Conservation (phyloP, 2,888 invertebrate genomes). For the Aplocera efformata region DNA sequence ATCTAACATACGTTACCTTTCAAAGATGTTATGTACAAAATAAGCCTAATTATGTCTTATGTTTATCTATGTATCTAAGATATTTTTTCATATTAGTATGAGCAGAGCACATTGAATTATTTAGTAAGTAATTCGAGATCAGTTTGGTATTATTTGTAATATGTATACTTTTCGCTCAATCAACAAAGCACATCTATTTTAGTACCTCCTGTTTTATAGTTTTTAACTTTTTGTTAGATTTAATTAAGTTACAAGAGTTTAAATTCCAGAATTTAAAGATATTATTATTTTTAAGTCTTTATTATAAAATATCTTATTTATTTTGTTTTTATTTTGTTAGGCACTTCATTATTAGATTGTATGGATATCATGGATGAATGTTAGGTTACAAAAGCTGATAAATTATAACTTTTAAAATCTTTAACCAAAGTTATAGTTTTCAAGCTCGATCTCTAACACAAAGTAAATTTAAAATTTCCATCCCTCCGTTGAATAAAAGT, state of each 20-base stretch:
- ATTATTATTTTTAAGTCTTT: conserved; percentile 64
- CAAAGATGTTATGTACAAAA: conserved; percentile 40
- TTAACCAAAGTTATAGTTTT: conserved; percentile 7
- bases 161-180: conserved; percentile 21
- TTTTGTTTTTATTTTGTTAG: conserved; percentile 52
- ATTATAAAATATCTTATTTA: conserved; percentile 60
- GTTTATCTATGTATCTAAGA: conserved; percentile 13
- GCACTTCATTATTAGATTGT: conserved; percentile 30
- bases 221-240: conserved; percentile 63
- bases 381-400: conserved; percentile 7
- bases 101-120: background rate
- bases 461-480: conserved; percentile 6
- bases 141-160: conserved; percentile 6
- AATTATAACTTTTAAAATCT: conserved; percentile 6
- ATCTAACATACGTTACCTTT: conserved; percentile 33
- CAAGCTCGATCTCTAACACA: conserved; percentile 15
- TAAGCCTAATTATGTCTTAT: conserved; percentile 11
- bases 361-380: conserved; percentile 14
- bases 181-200: conserved; percentile 28
- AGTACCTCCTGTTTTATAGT: conserved; percentile 48
- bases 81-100: conserved; percentile 1
- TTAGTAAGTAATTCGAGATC: background rate
- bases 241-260: conserved; percentile 71
- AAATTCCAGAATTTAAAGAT: conserved; percentile 72
- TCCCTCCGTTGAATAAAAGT: conserved; percentile 18